Base-by-base conservation (phyloP, 2,888 invertebrate genomes). In the Pyralis farinalis region DNA sequence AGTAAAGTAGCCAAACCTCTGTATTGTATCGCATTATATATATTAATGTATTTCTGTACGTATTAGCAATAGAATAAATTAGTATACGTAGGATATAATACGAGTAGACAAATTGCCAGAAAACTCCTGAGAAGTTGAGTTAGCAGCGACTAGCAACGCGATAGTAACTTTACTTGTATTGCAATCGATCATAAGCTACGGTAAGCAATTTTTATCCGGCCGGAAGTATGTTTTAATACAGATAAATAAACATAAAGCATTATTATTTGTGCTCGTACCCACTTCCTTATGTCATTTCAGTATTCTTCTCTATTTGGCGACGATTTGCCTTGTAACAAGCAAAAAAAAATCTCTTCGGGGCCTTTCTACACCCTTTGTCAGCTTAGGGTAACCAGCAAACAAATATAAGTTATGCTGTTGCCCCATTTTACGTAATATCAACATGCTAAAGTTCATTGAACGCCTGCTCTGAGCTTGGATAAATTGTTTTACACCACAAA, bases 361-460 rank as follows among this genome's bases (percentile, higher is more conserved):
- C 32, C 12, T 36, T 11, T n/a, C n/a, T n/a, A n/a, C n/a, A 16
- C 11, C 21, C 28, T 36, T 40, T 44, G 40, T 34, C 2, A 16
- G 25, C 25, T n/a, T 36, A 31, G 32, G 34, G 40, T 29, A 37
- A 37, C 36, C 25, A 36, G 37, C 36, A 43, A 43, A 35, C 40
- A 31, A 44, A 34, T 25, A 40, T 37, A 44, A 25, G 37, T 27
- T 20, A 20, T 34, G 34, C 37, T 34, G 34, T 37, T 37, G 40
- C 31, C 34, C 11, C 7, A 12, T 33, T 40, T 37, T 40, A 34
- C 37, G 40, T 37, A 40, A 44, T 29, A 37, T 37, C 37, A 30
- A 25, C 25, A 25, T 2, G 25, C 5, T 2, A 1, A 29, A 30
- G 37, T 27, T 37, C 37, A 21, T 30, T 30, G 30, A 22, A 37